Percentiles rank a stretch among this genome's conserved stretches.
phyloP scores from a whole-genome alignment of 1,140 invertebrate genomes.

The Sitobion miscanthi region DNA sequence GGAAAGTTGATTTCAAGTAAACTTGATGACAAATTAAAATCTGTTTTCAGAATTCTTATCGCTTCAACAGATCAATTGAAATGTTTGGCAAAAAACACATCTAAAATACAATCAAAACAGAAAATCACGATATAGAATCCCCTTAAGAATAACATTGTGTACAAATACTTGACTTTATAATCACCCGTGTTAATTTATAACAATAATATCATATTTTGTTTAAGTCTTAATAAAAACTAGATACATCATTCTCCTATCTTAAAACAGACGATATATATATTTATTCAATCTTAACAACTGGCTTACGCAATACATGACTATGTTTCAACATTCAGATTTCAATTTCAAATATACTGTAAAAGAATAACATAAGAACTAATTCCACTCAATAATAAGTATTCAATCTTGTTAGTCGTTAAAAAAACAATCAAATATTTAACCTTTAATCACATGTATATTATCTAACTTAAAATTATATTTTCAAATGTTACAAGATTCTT shows the following conservation, averaged over 20 bases:
- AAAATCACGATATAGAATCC: too few relatives aligned
- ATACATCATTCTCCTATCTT: neutral
- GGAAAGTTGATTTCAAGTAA: too few relatives aligned
- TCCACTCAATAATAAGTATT: slow-evolving; percentile 6
- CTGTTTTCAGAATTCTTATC: too few relatives aligned
- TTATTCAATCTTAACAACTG: slow-evolving; percentile 27
- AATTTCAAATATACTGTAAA: neutral
- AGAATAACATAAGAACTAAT: neutral
- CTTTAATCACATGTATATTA: neutral
- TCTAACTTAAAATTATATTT: neutral
- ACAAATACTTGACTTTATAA: neutral
- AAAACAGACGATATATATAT: neutral
- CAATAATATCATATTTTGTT: neutral
- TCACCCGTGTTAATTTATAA: neutral
- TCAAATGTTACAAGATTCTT: neutral
- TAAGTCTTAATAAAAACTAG: neutral
- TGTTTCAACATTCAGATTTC: neutral
- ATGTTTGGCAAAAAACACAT: too few relatives aligned
- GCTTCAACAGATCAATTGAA: too few relatives aligned
- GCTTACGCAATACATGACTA: neutral
- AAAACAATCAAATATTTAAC: neutral
- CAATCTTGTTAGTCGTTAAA: neutral
- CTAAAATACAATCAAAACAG: too few relatives aligned
- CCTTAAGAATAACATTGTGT: neutral
- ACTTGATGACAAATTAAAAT: too few relatives aligned